Percentiles rank a stretch among this genome's conserved stretches.
Conservation (phyloP, 2,888 invertebrate genomes). For the Calameuta filiformis region DNA sequence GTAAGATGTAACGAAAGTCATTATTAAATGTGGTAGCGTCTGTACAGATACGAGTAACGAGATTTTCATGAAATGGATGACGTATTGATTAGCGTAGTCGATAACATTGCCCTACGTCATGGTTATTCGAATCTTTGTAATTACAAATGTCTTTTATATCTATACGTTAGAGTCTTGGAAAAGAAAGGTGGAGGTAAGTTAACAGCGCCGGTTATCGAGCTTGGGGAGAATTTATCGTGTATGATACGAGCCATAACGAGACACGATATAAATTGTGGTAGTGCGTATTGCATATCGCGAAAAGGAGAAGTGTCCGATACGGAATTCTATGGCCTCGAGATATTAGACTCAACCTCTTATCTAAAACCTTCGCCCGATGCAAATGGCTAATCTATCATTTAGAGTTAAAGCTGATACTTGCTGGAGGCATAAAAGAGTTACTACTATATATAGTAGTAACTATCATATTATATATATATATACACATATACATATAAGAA, state of each 20-base stretch:
- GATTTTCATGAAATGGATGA: not conserved
- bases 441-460: too few relatives aligned
- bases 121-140: too few relatives aligned
- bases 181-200: not conserved
- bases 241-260: too few relatives aligned
- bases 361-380: conserved; percentile 2
- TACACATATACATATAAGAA: too few relatives aligned
- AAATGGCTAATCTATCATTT: not conserved
- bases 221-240: too few relatives aligned
- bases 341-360: not conserved
- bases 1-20: not conserved
- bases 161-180: not conserved
- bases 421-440: too few relatives aligned
- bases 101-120: not conserved
- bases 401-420: not conserved
- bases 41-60: not conserved
- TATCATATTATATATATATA: too few relatives aligned
- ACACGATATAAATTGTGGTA: not conserved
- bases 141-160: too few relatives aligned
- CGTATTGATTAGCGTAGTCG: not conserved
- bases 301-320: conserved; percentile 1
- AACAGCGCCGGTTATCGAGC: too few relatives aligned
- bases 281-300: conserved; percentile 1
- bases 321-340: not conserved
- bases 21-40: not conserved